phyloP scores from a whole-genome alignment of 2,888 invertebrate genomes.

The Ectemnius lituratus region DNA sequence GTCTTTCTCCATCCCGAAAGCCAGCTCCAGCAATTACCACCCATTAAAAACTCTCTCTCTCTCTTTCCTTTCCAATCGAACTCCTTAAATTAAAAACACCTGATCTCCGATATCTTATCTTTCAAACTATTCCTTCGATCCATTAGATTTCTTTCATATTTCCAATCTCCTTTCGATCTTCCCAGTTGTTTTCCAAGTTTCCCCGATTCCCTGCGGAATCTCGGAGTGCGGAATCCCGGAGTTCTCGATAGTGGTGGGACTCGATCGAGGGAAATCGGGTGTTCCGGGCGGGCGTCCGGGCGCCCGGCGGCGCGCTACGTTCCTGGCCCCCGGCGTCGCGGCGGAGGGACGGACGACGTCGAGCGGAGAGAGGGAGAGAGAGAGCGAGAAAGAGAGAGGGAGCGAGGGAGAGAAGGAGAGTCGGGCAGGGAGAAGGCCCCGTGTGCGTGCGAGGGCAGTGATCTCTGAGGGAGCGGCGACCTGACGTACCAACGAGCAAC shows the following conservation, averaged over 20 bases:
- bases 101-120: no score
- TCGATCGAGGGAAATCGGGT: not conserved
- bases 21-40: no score
- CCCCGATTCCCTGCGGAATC: no score
- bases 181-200: not conserved
- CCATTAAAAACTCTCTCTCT: no score
- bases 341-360: constrained; percentile 41
- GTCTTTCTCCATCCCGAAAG: no score
- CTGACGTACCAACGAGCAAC: constrained; percentile 71
- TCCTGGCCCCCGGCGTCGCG: constrained; percentile 54
- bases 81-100: not conserved
- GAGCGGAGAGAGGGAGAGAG: constrained; percentile 49
- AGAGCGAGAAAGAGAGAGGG: constrained; percentile 1
- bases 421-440: constrained; percentile 52
- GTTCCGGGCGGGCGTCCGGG: constrained; percentile 8
- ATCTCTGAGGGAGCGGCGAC: constrained; percentile 77
- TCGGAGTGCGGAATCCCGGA: no score
- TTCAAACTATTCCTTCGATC: no score
- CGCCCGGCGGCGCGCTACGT: constrained; percentile 56
- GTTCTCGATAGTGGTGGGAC: no score
- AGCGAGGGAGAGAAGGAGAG: constrained; percentile 49
- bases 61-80: not conserved
- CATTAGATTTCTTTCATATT: no score
- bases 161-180: no score
- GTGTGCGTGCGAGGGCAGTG: constrained; percentile 77